Base-by-base conservation (phyloP, 2,797 vertebrate species). In the Protosalanx chinensis region DNA sequence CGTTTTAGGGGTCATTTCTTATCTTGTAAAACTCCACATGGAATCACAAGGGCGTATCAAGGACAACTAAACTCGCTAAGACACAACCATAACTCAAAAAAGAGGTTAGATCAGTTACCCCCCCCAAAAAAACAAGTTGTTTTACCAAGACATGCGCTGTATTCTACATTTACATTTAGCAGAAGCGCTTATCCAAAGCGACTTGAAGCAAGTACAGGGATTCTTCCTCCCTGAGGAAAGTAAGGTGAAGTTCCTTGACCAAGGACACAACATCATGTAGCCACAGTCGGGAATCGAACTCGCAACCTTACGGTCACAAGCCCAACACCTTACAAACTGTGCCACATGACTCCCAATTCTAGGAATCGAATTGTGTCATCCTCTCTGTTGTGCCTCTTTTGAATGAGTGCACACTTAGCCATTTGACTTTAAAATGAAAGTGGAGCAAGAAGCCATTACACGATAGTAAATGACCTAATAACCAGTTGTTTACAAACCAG, bases 1-100 rank as follows among this genome's bases (percentile, higher is more conserved):
- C 57, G 66, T 56, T 68, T 68, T 68, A 68, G 49, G 51, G 67
- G 53, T 58, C 53, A 68, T 58, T 58, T 58, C 67, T 59, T 68
- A 68, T 68, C 67, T 68, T 68, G 53, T 57, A 33, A 18, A 41
- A 68, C 66, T 68, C 46, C 56, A 37, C 30, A 13, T 7, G 35
- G 27, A 68, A 68, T 68, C 53, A 68, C 67, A 68, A 68, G 53
- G 67, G 53, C n/a, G 20, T 23, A 68, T 57, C 30, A 18, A 68
- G 67, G 67, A 68, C 32, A 23, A 58, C 32, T 35, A 53, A 53
- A 58, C 67, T 37, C 51, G 37, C 18, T 0, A 33, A 35, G 67
- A 68, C 67, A 58, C 53, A 6, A 35, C 53, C 67, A 68, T 68
- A 58, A 68, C 67, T 68, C 67, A 68, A 32, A 68, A 5, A 53